Evolutionary conservation across 2,888 invertebrate species (phyloP).

Genomic region (Achlya flavicornis): DNA sequence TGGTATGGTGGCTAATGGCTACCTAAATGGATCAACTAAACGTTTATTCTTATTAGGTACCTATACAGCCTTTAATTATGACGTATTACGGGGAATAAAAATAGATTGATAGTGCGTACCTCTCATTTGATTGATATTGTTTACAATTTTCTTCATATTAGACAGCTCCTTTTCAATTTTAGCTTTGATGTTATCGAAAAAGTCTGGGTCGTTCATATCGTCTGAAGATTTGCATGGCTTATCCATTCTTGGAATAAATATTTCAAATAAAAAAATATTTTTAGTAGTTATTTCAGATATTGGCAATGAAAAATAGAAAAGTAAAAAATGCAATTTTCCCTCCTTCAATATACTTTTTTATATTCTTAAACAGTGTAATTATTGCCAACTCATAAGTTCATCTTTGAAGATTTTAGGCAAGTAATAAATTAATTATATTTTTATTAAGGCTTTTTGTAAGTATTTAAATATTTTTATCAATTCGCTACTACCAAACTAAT

Average conservation of each 20-base stretch:
- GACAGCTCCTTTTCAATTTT: conserved; percentile 62
- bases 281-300: not conserved
- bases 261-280: conserved; percentile 19
- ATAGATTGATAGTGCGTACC: conserved; percentile 41
- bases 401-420: no score
- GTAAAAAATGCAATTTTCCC: not conserved
- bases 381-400: not conserved
- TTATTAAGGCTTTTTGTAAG: not conserved
- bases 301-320: not conserved
- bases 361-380: not conserved
- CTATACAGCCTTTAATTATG: no score
- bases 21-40: no score
- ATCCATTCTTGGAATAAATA: conserved; percentile 34
- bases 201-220: conserved; percentile 52
- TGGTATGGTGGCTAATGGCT: no score
- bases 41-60: no score
- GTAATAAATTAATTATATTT: no score
- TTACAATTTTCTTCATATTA: conserved; percentile 63
- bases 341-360: not conserved
- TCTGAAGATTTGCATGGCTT: conserved; percentile 33
- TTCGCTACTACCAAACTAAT: not conserved
- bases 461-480: not conserved
- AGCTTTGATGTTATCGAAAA: conserved; percentile 47
- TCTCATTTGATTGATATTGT: conserved; percentile 68
- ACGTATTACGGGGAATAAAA: not conserved